These are phyloP conservation scores for Conger conger DNA, from an alignment of 2,113 vertebrate genomes.

Conservation along the genomic window DNA sequence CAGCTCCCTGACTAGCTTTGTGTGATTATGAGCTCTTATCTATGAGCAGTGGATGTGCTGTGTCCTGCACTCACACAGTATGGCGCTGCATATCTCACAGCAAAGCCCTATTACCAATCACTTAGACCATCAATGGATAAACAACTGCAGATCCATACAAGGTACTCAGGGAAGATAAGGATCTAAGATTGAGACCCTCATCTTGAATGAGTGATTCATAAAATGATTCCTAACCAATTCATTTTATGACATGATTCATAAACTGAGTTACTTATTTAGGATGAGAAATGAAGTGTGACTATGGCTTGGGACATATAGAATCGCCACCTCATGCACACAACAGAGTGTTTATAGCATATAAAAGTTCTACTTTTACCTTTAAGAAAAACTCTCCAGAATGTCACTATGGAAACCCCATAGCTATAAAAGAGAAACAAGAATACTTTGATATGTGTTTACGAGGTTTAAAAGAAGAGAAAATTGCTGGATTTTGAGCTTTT, in stretches of 20 bases:
- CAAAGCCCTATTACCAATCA: neutral
- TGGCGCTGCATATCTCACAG: neutral
- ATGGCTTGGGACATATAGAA: too few relatives aligned
- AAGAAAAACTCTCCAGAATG: neutral
- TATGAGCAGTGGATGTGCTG: too few relatives aligned
- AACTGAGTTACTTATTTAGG: too few relatives aligned
- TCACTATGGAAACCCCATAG: neutral
- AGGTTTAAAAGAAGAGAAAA: neutral
- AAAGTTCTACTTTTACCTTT: constrained; percentile 2
- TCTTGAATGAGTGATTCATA: neutral
- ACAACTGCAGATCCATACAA: neutral
- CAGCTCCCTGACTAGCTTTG: neutral
- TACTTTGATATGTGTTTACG: constrained; percentile 7
- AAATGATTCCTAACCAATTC: neutral
- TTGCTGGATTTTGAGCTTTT: neutral
- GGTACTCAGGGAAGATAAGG: too few relatives aligned
- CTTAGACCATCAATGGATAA: constrained; percentile 5
- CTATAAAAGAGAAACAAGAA: constrained; percentile 10
- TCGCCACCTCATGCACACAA: too few relatives aligned
- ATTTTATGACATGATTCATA: too few relatives aligned
- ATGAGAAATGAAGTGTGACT: too few relatives aligned
- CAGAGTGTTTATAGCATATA: too few relatives aligned
- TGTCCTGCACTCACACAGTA: too few relatives aligned
- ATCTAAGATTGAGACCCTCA: too few relatives aligned
- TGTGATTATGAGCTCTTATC: constrained; percentile 22